Evolutionary conservation across 1,140 invertebrate species (phyloP).

Genomic region (Copidosoma floridanum): DNA sequence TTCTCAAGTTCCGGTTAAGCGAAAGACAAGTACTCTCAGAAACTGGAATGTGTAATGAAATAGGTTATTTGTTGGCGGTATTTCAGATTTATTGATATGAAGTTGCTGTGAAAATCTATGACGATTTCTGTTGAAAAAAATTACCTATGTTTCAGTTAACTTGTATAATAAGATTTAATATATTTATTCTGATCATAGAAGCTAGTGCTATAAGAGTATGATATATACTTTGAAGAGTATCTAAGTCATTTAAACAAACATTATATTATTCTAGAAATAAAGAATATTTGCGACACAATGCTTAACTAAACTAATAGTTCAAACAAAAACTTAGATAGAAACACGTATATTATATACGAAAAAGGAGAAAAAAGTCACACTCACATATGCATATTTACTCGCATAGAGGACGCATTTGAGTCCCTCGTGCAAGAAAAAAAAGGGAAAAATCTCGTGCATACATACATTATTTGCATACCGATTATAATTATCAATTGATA

Average conservation of each 20-base stretch:
- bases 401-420: no score
- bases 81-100: not conserved
- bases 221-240: no score
- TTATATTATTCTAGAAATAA: no score
- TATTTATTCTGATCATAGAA: no score
- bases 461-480: not conserved
- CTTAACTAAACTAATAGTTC: no score
- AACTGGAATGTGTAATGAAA: not conserved
- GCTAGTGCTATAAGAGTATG: no score
- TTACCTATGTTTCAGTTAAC: not conserved
- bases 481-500: constrained; percentile 8
- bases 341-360: no score
- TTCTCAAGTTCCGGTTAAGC: constrained; percentile 38
- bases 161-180: not conserved
- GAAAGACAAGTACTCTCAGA: not conserved
- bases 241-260: no score
- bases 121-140: not conserved
- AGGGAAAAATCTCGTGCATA: not conserved
- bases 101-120: not conserved
- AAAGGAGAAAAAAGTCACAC: no score
- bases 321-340: no score
- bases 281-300: no score
- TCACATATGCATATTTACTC: no score
- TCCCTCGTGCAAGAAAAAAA: constrained; percentile 27
- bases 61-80: not conserved